These are phyloP conservation scores for Drosophila melanocephala DNA, from an alignment of 2,888 invertebrate genomes.

Conservation along the genomic window DNA sequence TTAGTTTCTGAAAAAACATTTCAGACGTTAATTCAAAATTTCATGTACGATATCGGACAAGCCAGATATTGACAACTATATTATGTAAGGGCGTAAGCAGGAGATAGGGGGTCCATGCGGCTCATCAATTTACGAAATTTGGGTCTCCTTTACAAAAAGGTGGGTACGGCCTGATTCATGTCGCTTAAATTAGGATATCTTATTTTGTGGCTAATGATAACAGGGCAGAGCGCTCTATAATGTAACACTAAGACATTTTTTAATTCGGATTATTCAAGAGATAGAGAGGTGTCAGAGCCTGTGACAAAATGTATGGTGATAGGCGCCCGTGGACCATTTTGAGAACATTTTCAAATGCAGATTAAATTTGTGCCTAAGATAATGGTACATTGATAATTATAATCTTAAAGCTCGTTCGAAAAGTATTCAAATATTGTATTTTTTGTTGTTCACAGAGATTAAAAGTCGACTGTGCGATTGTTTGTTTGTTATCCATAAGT, in stretches of 20 bases:
- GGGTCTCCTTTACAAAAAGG: neutral
- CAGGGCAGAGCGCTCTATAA: neutral
- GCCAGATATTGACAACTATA: neutral
- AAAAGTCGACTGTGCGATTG: neutral
- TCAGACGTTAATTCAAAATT: constrained; percentile 34
- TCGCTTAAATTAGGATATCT: neutral
- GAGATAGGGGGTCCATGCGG: neutral
- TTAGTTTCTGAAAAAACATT: constrained; percentile 7
- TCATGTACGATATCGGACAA: constrained; percentile 21
- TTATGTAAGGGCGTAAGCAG: neutral
- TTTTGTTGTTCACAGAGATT: neutral
- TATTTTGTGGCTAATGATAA: neutral
- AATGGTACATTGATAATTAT: neutral
- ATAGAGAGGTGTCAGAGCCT: too few species aligned
- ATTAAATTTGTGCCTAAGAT: neutral
- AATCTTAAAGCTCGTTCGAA: neutral
- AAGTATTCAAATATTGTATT: neutral
- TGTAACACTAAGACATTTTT: neutral
- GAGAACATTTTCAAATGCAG: neutral
- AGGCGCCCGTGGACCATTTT: neutral
- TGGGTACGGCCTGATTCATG: neutral
- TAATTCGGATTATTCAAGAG: too few species aligned
- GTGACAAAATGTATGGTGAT: too few species aligned
- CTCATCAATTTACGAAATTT: neutral
- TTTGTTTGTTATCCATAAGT: neutral